Conservation (phyloP, 1,140 invertebrate genomes). For the Caenorhabditis briggsae region DNA sequence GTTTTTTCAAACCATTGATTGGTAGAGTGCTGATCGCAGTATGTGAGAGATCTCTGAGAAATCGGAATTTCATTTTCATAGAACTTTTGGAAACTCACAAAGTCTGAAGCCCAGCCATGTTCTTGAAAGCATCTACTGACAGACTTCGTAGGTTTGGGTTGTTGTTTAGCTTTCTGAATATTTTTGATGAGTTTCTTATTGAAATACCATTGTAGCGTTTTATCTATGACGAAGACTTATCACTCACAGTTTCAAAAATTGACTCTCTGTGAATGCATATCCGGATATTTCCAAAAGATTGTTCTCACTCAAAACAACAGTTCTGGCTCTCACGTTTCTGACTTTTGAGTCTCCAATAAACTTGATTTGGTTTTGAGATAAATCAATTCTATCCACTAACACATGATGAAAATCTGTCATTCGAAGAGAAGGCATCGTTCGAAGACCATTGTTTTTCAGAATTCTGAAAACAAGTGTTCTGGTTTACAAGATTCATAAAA, state of each 20-base stretch:
- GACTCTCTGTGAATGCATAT: constrained; percentile 54
- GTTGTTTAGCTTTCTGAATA: constrained; percentile 83
- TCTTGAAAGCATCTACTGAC: constrained; percentile 83
- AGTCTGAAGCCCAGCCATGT: constrained; percentile 81
- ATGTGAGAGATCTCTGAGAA: constrained; percentile 83
- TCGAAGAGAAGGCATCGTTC: constrained; percentile 49
- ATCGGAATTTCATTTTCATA: constrained; percentile 27
- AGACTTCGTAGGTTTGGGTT: constrained; percentile 82
- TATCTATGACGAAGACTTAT: not conserved
- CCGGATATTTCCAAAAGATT: constrained; percentile 50
- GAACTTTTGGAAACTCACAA: constrained; percentile 81
- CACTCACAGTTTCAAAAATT: constrained; percentile 52
- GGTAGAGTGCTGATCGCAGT: constrained; percentile 85
- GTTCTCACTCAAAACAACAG: constrained; percentile 51
- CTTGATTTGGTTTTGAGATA: constrained; percentile 59
- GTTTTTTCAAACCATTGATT: constrained; percentile 83
- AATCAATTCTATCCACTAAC: constrained; percentile 54
- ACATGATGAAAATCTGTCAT: constrained; percentile 59
- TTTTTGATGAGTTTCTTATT: not conserved
- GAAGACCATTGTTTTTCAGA: constrained; percentile 55
- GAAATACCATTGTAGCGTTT: not conserved
- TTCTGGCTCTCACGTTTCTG: constrained; percentile 45
- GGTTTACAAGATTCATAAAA: not conserved
- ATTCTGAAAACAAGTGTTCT: constrained; percentile 11
- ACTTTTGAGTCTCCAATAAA: constrained; percentile 47